Percentiles rank a stretch among this genome's conserved stretches.
These are phyloP conservation scores for Meloidogyne exigua DNA, from an alignment of 1,140 invertebrate genomes.

Conservation along the genomic window DNA sequence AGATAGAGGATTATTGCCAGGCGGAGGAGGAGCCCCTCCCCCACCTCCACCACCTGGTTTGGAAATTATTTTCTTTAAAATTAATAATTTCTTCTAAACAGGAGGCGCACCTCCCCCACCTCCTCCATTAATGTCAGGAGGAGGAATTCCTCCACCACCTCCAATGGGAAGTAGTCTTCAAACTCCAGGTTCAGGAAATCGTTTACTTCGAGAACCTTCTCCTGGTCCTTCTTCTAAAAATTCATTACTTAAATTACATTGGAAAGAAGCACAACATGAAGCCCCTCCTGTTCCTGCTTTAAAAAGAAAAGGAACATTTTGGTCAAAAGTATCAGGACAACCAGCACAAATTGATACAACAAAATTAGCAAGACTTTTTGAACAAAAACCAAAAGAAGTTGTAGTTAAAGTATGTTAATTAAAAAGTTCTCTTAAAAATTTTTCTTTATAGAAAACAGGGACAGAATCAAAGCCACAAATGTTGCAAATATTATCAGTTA, in stretches of 20 bases:
- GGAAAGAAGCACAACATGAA: constrained; percentile 83
- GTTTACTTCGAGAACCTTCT: constrained; percentile 28
- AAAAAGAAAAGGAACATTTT: constrained; percentile 78
- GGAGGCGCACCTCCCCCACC: constrained; percentile 57
- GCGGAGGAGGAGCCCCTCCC: constrained; percentile 40
- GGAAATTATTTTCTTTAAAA: background rate
- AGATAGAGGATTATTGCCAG: constrained; percentile 54
- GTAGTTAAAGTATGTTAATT: constrained; percentile 66
- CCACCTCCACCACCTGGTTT: constrained; percentile 42
- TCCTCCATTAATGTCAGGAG: constrained; percentile 46
- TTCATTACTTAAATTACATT: constrained; percentile 95
- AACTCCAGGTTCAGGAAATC: constrained; percentile 39
- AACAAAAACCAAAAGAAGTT: constrained; percentile 85
- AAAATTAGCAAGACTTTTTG: constrained; percentile 93
- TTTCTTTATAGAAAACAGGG: constrained; percentile 69
- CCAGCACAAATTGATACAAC: constrained; percentile 79
- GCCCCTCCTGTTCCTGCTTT: constrained; percentile 73
- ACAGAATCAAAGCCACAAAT: constrained; percentile 80
- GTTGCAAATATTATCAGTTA: constrained; percentile 91
- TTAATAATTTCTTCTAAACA: background rate
- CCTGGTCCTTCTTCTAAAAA: constrained; percentile 51
- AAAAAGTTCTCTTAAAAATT: constrained; percentile 20
- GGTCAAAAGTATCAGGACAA: constrained; percentile 79
- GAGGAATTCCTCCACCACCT: constrained; percentile 64
- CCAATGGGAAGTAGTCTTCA: constrained; percentile 61